Base-by-base conservation (phyloP, 92 coral and sea anemone genomes). In the Ricordea florida region DNA sequence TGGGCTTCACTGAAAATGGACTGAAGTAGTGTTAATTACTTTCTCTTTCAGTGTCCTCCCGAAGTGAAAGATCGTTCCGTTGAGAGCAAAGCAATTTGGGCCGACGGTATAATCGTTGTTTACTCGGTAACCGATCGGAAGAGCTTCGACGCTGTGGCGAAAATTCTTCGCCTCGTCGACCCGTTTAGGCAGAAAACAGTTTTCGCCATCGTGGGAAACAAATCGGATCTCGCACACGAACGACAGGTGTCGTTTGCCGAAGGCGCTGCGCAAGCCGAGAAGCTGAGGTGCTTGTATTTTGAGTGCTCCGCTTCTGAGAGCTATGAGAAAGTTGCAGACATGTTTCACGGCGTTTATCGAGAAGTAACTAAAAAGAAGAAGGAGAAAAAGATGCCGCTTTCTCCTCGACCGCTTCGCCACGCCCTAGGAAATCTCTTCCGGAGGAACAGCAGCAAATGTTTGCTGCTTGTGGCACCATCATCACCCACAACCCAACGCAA, bases 281-380 rank as follows among this genome's bases (percentile, higher is more conserved):
- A 62, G 56, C 63, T 85, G 59, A 89, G 82, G 49, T 92, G 98
- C 35, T 40, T 82, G 8, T 74, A 81, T 50, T 66, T 15, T 41
- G 98, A 92, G 62, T 81, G 89, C 26, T 92, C 97, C 5, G 94
- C 97, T 0, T 87, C 97, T 0, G 89, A 89, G 7, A 79, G 82
- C 5, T 78, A 75, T 38, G 57, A 63, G 44, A 72, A 78, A 33
- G 58, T 92, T 0, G 58, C 70, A 0, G 81, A 67, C 44, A 85
- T 76, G 23, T 92, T 92, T 67, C 88, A 88, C 27, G 91, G 85
- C 18, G 80, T 88, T 16, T 92, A 85, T 78, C 66, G 80, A 37
- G 97, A 92, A 49, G 87, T 78, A 11, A 25, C 71, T 6, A 71
- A 75, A 62, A 85, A 57, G 29, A 92, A 89, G 83, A 81, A 78